Percentiles rank a stretch among this genome's conserved stretches.
These are phyloP conservation scores for Urocitellus parryii DNA, from an alignment of 2,113 vertebrate genomes.

Conservation along the genomic window DNA sequence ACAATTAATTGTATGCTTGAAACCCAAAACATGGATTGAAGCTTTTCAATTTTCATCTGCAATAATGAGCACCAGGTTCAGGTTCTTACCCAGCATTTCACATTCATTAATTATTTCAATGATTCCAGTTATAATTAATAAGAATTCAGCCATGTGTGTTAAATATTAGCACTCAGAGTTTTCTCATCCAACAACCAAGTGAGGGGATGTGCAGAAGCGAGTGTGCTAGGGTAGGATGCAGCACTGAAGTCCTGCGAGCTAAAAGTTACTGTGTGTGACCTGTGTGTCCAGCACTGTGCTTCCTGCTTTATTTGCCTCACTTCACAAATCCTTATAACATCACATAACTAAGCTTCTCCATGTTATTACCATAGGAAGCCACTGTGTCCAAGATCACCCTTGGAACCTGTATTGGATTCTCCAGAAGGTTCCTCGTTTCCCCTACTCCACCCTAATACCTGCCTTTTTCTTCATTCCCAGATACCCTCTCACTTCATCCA, in stretches of 20 bases:
- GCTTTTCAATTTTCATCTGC: slow-evolving; percentile 51
- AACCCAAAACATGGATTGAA: slow-evolving; percentile 25
- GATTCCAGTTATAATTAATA: slow-evolving; percentile 62
- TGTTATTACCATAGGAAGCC: not conserved
- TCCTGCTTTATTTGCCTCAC: not conserved
- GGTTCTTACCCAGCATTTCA: slow-evolving; percentile 31
- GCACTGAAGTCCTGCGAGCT: not conserved
- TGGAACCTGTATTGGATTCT: not conserved
- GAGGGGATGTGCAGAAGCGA: not conserved
- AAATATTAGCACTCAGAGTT: not conserved
- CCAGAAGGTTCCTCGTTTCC: not conserved
- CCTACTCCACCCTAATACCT: not conserved
- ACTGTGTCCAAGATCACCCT: not conserved
- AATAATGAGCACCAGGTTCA: slow-evolving; percentile 22
- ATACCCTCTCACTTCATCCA: not conserved
- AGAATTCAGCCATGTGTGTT: slow-evolving; percentile 58
- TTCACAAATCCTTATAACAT: not conserved
- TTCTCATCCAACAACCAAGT: not conserved
- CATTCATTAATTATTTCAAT: slow-evolving; percentile 60
- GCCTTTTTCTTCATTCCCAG: not conserved
- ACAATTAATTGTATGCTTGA: slow-evolving; percentile 16
- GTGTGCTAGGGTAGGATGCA: not conserved
- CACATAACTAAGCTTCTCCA: not conserved
- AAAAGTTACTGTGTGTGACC: not conserved
- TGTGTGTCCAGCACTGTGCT: rapidly evolving